Conservation (phyloP, 2,888 invertebrate genomes). For the Limenitis camilla region DNA sequence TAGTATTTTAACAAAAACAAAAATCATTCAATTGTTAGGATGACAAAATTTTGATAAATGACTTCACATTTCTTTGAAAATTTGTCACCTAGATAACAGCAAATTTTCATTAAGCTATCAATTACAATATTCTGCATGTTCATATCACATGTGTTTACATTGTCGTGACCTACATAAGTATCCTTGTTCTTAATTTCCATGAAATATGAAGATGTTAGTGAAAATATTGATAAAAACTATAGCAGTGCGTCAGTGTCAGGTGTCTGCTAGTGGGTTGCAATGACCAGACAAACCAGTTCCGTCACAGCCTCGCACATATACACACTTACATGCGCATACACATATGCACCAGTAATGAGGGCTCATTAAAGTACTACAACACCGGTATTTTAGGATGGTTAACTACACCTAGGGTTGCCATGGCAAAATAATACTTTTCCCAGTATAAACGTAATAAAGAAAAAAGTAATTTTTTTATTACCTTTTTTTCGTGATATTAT, state of each 20-base stretch:
- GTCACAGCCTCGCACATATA: constrained; percentile 17
- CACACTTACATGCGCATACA: background rate
- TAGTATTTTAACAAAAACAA: too few species aligned
- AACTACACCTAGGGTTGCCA: background rate
- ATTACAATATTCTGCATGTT: background rate
- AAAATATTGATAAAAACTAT: constrained; percentile 33
- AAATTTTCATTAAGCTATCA: background rate
- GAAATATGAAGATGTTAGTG: constrained; percentile 30
- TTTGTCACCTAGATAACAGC: too few species aligned
- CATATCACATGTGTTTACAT: constrained; percentile 6
- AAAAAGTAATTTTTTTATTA: too few species aligned
- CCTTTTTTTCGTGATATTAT: too few species aligned
- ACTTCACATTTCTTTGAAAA: too few species aligned
- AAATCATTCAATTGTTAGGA: too few species aligned
- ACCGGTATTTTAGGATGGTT: background rate
- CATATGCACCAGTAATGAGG: constrained; percentile 1
- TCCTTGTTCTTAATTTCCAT: constrained; percentile 50
- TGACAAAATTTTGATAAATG: too few species aligned
- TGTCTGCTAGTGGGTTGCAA: constrained; percentile 29
- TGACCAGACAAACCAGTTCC: constrained; percentile 39
- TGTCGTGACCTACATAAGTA: constrained; percentile 41
- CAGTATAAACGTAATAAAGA: too few species aligned
- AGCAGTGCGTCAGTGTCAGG: constrained; percentile 29
- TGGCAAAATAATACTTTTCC: too few species aligned
- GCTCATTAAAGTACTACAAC: background rate